Conservation (phyloP, 1,140 invertebrate genomes). For the Drosophila mauritiana region DNA sequence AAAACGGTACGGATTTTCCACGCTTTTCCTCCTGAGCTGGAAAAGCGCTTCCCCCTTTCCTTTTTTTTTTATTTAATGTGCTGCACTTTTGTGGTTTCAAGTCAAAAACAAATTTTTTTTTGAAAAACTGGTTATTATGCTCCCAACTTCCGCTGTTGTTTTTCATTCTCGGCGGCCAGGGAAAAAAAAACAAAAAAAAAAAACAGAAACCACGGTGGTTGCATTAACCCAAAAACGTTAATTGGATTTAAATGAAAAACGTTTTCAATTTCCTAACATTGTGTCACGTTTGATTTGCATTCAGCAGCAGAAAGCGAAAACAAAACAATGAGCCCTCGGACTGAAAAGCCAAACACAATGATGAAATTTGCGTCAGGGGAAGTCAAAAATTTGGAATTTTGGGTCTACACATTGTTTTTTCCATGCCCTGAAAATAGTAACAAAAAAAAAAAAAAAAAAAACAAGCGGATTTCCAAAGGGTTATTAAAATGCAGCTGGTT, state of each 20-base stretch:
- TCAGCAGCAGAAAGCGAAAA: constrained; percentile 18
- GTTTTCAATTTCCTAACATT: constrained; percentile 80
- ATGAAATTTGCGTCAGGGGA: neutral
- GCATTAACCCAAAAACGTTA: constrained; percentile 84
- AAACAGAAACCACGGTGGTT: constrained; percentile 29
- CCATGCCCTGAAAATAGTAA: neutral
- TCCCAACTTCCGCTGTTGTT: constrained; percentile 21
- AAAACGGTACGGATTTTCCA: constrained; percentile 66
- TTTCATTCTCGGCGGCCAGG: neutral
- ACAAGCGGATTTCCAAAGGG: neutral
- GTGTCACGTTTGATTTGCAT: constrained; percentile 78
- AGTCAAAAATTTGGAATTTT: neutral
- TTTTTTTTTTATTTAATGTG: constrained; percentile 1
- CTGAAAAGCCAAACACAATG: constrained; percentile 2
- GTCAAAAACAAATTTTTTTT: neutral
- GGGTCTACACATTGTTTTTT: neutral
- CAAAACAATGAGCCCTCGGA: constrained; percentile 13
- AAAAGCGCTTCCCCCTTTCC: constrained; percentile 5
- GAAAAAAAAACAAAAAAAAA: neutral
- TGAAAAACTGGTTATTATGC: constrained; percentile 37
- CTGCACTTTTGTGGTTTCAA: constrained; percentile 55
- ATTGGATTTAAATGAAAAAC: constrained; percentile 81
- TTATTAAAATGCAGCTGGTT: neutral
- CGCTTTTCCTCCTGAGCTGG: too few species aligned
- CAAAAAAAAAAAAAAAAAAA: too few species aligned